Evolutionary conservation across 2,113 vertebrate species (phyloP).

Genomic region (Corapipo altera): DNA sequence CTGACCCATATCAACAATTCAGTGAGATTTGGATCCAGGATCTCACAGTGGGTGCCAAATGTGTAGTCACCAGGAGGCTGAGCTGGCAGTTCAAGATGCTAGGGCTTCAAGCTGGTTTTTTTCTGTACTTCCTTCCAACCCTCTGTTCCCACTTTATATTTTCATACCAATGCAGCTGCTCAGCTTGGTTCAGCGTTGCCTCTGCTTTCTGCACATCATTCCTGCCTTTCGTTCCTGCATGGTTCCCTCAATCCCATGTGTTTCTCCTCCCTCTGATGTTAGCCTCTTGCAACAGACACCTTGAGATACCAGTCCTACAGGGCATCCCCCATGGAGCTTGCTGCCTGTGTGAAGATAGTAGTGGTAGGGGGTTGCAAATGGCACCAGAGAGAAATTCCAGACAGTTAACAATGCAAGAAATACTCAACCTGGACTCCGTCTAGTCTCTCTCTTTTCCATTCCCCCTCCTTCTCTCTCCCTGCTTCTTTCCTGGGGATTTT

Average conservation of each 20-base stretch:
- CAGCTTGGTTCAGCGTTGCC: not conserved
- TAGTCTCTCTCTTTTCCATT: not conserved
- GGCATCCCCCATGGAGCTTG: not conserved
- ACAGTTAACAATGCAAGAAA: not conserved
- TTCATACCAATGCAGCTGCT: not conserved
- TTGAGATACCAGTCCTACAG: not conserved
- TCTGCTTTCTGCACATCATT: not conserved
- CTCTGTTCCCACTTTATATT: not conserved
- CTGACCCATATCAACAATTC: too few species aligned
- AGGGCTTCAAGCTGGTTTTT: not conserved
- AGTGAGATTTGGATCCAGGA: too few species aligned
- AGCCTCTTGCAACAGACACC: not conserved
- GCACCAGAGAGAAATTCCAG: not conserved
- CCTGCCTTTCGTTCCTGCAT: not conserved
- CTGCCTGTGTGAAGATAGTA: not conserved
- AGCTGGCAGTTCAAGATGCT: not conserved
- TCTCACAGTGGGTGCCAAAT: not conserved
- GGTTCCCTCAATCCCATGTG: not conserved
- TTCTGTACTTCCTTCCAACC: not conserved
- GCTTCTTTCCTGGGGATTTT: constrained; percentile 27
- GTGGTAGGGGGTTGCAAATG: not conserved
- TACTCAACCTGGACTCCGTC: constrained; percentile 6
- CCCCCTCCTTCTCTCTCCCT: not conserved
- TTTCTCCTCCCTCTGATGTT: not conserved
- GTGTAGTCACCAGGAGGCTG: not conserved